Percentiles rank a stretch among this genome's conserved stretches.
Conservation (phyloP, 2,888 invertebrate species). For the Lobophora halterata region DNA sequence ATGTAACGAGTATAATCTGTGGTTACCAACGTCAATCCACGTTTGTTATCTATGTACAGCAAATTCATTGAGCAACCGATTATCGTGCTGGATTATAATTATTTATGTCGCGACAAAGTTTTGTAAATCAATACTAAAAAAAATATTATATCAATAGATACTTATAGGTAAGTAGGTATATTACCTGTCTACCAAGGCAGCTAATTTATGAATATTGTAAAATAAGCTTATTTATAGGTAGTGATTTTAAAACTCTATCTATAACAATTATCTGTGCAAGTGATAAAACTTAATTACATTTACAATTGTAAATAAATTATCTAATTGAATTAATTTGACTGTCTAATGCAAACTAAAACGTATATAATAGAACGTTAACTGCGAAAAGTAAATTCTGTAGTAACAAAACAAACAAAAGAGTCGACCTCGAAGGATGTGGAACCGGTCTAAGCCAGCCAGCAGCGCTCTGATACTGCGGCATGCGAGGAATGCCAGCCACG, state of each 20-base stretch:
- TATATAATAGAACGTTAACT: conserved; percentile 17
- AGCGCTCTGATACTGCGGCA: conserved; percentile 44
- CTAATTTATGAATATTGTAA: too few species aligned
- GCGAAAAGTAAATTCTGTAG: conserved; percentile 29
- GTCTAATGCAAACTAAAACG: conserved; percentile 15
- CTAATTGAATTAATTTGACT: conserved; percentile 12
- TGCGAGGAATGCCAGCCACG: conserved; percentile 46
- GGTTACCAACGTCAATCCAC: conserved; percentile 33
- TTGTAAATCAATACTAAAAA: conserved; percentile 1
- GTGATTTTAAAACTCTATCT: too few species aligned
- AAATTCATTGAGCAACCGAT: conserved; percentile 30
- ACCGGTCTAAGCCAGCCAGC: conserved; percentile 49
- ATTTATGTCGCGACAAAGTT: conserved; percentile 4
- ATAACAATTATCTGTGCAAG: too few species aligned
- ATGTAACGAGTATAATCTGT: conserved; percentile 10
- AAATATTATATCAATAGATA: too few species aligned
- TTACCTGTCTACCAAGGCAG: too few species aligned
- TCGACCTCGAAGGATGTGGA: conserved; percentile 54
- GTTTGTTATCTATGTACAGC: conserved; percentile 32
- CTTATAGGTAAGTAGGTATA: too few species aligned
- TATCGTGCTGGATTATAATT: conserved; percentile 25
- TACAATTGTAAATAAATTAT: too few species aligned
- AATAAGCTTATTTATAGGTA: too few species aligned
- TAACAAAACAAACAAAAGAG: conserved; percentile 43
- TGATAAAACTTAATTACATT: too few species aligned